These are phyloP conservation scores for Melanocharis versteri DNA, from an alignment of 2,113 vertebrate genomes.

Conservation along the genomic window DNA sequence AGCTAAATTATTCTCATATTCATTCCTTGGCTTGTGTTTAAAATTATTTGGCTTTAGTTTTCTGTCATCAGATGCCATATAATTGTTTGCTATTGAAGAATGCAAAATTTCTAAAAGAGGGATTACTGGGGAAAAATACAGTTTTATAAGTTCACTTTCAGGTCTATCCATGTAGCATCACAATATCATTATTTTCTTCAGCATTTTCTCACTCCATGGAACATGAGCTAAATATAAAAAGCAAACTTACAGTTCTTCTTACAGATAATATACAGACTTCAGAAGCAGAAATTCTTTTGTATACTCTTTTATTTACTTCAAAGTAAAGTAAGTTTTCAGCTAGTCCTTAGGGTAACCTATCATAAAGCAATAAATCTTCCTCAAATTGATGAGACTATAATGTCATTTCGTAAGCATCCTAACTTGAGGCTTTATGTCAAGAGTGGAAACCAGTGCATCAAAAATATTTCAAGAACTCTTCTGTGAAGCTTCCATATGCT, in stretches of 20 bases:
- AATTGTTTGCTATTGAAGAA: neutral
- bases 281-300: neutral
- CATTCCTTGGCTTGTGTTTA: neutral
- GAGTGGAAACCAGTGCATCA: neutral
- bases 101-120: neutral
- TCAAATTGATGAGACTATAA: neutral
- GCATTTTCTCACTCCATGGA: neutral
- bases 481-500: neutral
- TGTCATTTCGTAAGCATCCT: neutral
- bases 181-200: neutral
- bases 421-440: neutral
- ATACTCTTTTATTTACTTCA: neutral
- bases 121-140: neutral
- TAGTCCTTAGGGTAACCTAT: neutral
- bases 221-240: neutral
- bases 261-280: neutral
- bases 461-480: neutral
- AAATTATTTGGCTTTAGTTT: neutral
- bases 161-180: neutral
- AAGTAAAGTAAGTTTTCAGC: neutral
- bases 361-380: neutral
- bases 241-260: neutral
- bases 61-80: neutral
- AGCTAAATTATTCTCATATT: neutral
- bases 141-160: neutral